phyloP scores from a whole-genome alignment of 2,888 invertebrate genomes.

The Oscheius sp. region DNA sequence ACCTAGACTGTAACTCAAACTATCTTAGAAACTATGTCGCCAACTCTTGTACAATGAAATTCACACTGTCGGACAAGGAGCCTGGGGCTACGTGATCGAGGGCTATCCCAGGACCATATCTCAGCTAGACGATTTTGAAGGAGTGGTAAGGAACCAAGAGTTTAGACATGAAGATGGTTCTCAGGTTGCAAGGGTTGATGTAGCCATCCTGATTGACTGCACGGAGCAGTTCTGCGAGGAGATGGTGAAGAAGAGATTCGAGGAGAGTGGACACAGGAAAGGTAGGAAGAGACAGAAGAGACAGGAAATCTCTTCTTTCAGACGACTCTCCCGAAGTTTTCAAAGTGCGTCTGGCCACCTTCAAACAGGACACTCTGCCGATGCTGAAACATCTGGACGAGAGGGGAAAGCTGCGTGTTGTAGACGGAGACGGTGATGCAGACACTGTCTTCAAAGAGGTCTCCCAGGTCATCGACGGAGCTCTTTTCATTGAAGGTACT shows the following conservation, averaged over 20 bases:
- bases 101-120: constrained; percentile 75
- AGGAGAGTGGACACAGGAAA: constrained; percentile 33
- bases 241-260: constrained; percentile 59
- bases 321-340: constrained; percentile 90
- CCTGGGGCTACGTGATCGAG: constrained; percentile 76
- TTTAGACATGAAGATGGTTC: neutral
- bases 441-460: constrained; percentile 71
- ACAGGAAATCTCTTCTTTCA: constrained; percentile 6
- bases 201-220: constrained; percentile 88
- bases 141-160: constrained; percentile 43
- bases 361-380: constrained; percentile 87
- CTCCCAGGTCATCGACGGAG: constrained; percentile 61
- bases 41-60: constrained; percentile 73
- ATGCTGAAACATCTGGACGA: constrained; percentile 88
- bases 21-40: constrained; percentile 74
- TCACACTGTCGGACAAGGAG: constrained; percentile 63
- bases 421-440: constrained; percentile 75
- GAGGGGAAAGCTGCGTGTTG: constrained; percentile 85
- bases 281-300: constrained; percentile 30
- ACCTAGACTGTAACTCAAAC: neutral
- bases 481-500: constrained; percentile 69
- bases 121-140: constrained; percentile 74
- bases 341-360: constrained; percentile 85
- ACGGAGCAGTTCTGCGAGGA: constrained; percentile 81
- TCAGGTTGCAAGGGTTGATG: constrained; percentile 77